These are phyloP conservation scores for Bradypodion pumilum DNA, from an alignment of 2,797 vertebrate species.

Conservation along the genomic window DNA sequence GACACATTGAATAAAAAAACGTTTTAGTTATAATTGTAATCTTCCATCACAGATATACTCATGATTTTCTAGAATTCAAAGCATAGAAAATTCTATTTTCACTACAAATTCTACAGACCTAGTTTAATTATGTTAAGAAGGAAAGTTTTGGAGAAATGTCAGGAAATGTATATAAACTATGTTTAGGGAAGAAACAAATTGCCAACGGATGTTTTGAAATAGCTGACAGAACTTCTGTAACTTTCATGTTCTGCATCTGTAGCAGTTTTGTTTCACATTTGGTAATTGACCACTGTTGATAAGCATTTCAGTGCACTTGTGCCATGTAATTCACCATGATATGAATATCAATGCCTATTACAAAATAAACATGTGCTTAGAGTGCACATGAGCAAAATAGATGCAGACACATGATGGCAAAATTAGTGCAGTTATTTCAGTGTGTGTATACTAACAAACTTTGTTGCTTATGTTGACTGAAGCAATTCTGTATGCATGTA, in stretches of 20 bases:
- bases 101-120: not conserved
- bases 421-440: not conserved
- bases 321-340: not conserved
- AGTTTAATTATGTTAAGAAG: not conserved
- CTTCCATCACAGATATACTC: not conserved
- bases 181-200: not conserved
- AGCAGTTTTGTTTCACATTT: not conserved
- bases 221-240: not conserved
- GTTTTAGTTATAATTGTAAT: not conserved
- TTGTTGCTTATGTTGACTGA: not conserved
- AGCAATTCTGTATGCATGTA: not conserved
- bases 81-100: not conserved
- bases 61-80: not conserved
- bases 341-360: not conserved
- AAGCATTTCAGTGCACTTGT: not conserved
- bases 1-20: too few relatives aligned
- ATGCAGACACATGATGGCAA: not conserved
- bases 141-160: constrained; percentile 5
- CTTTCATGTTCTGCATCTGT: not conserved
- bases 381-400: not conserved
- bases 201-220: not conserved
- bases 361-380: not conserved
- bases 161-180: not conserved
- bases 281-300: not conserved
- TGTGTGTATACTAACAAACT: not conserved